These are phyloP conservation scores for Drosophila nigrodunni DNA, from an alignment of 1,140 invertebrate genomes.

Conservation along the genomic window DNA sequence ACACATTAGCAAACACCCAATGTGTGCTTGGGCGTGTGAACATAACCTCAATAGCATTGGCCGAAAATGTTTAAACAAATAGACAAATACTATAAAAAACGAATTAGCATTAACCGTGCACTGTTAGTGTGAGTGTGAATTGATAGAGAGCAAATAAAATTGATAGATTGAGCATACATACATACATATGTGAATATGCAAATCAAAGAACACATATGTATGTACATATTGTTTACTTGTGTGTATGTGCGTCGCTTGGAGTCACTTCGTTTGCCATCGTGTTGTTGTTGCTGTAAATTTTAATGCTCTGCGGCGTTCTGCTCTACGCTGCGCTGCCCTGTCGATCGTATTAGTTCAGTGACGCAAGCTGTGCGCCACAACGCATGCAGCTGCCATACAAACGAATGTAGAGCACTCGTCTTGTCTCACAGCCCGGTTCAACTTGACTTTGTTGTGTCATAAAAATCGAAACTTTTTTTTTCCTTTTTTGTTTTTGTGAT, in stretches of 20 bases:
- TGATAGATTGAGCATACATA: constrained; percentile 63
- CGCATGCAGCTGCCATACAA: background rate
- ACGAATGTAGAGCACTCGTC: constrained; percentile 20
- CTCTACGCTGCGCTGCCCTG: constrained; percentile 3
- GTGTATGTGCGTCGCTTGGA: background rate
- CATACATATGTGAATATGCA: constrained; percentile 69
- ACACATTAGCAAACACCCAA: background rate
- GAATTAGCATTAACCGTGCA: constrained; percentile 52
- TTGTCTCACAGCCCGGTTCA: constrained; percentile 44
- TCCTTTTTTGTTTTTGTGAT: constrained; percentile 44
- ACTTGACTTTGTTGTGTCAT: constrained; percentile 66
- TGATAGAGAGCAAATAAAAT: constrained; percentile 65
- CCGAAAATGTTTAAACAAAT: constrained; percentile 60
- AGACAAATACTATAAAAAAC: constrained; percentile 62
- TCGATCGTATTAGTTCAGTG: constrained; percentile 22
- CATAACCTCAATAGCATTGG: constrained; percentile 20
- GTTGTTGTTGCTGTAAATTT: constrained; percentile 29
- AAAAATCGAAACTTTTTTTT: constrained; percentile 7
- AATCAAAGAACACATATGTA: constrained; percentile 26
- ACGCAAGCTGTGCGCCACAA: constrained; percentile 9
- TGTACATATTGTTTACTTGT: constrained; percentile 5
- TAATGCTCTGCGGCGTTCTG: constrained; percentile 49
- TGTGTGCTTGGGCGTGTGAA: constrained; percentile 16
- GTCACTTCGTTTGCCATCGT: background rate
- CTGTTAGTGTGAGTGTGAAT: constrained; percentile 51